Conservation (phyloP, 2,888 invertebrate species). For the Phaonia tiefii region DNA sequence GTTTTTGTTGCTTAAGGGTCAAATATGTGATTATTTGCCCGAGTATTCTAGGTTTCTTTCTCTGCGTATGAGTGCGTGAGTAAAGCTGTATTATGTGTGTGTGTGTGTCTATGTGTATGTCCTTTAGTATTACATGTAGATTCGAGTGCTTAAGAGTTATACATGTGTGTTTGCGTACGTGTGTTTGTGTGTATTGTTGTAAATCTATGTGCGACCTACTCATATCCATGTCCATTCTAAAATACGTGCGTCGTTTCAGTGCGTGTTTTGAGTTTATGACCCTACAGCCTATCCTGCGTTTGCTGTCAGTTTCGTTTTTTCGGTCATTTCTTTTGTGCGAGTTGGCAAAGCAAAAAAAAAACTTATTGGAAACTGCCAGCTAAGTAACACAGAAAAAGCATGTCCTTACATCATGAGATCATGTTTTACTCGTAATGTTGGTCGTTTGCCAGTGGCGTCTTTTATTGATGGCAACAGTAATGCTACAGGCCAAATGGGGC, state of each 20-base stretch:
- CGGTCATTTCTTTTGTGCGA: slow-evolving; percentile 42
- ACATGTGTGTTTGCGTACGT: slow-evolving; percentile 16
- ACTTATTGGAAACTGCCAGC: not conserved
- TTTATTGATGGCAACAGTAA: slow-evolving; percentile 1
- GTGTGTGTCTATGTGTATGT: not conserved
- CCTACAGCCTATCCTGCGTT: slow-evolving; percentile 47
- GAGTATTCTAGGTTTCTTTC: too few species aligned
- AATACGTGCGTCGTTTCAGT: not conserved
- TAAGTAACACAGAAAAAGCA: slow-evolving; percentile 5
- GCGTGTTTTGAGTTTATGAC: slow-evolving; percentile 46
- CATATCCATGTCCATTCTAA: too few species aligned
- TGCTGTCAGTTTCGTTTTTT: slow-evolving; percentile 55
- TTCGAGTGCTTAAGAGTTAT: too few species aligned
- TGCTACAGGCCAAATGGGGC: not conserved
- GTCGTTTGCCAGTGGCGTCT: slow-evolving; percentile 23
- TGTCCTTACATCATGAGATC: slow-evolving; percentile 23
- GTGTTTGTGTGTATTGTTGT: not conserved
- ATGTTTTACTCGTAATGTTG: slow-evolving; percentile 7
- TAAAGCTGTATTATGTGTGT: slow-evolving; percentile 1
- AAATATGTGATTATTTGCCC: too few species aligned
- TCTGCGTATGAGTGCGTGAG: too few species aligned
- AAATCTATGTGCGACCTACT: not conserved
- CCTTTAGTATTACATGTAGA: too few species aligned
- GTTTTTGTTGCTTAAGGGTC: too few species aligned
- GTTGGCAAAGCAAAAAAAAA: slow-evolving; percentile 10